Conservation (phyloP, 2,113 vertebrate genomes). For the Mobula hypostoma region DNA sequence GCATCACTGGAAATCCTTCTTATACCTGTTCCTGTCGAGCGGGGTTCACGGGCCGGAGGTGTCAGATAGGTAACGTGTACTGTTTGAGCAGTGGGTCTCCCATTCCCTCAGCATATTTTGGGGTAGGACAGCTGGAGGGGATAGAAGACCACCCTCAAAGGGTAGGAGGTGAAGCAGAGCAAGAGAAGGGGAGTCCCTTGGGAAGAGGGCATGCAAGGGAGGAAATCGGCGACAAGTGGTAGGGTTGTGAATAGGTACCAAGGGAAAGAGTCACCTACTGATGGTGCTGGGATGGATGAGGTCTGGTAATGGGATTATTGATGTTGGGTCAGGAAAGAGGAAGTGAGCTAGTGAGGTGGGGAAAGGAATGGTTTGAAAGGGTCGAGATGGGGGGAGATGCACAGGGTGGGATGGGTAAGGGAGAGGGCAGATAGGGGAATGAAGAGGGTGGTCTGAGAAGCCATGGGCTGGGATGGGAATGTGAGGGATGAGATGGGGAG, state of each 20-base stretch:
- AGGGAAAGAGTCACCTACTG: no score
- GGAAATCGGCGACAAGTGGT: neutral
- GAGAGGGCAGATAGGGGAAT: neutral
- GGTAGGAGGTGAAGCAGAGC: no score
- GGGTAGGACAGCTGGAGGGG: neutral
- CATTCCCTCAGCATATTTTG: neutral
- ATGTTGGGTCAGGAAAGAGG: neutral
- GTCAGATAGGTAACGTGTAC: constrained; percentile 74
- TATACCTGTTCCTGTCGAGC: constrained; percentile 89
- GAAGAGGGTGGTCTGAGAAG: neutral
- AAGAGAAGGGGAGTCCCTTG: no score
- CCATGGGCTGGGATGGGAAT: neutral
- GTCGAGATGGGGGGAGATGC: neutral
- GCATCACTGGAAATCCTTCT: constrained; percentile 86
- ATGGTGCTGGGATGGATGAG: neutral
- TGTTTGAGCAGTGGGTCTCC: no score
- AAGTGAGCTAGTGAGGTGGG: neutral
- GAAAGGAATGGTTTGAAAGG: neutral
- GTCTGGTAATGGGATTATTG: neutral
- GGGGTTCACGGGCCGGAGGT: constrained; percentile 78
- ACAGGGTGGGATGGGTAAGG: neutral
- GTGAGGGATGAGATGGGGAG: neutral
- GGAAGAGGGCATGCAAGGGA: no score
- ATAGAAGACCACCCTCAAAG: neutral
- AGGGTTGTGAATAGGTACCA: neutral